A percentile compares a stretch with the other conserved stretches of the same genome.
Evolutionary conservation across 1,140 invertebrate species (phyloP).

Genomic region (Gyrodactylus bullatarudis): DNA sequence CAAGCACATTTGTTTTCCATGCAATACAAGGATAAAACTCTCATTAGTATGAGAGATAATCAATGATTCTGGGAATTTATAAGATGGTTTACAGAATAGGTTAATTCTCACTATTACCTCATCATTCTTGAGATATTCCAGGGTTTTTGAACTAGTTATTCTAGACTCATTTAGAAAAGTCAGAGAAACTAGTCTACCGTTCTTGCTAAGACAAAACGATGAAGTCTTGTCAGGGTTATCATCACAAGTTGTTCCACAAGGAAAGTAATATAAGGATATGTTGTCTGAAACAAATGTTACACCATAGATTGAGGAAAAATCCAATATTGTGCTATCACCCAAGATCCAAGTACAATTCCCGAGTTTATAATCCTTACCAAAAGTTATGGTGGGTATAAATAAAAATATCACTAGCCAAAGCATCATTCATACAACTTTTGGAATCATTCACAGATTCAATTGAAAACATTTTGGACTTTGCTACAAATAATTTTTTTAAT

Average conservation of each 20-base stretch:
- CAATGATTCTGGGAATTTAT: neutral
- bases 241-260: neutral
- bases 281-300: neutral
- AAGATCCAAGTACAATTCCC: neutral
- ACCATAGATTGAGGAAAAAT: neutral
- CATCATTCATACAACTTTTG: neutral
- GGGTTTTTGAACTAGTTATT: neutral
- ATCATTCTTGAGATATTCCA: neutral
- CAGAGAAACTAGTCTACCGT: neutral
- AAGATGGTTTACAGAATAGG: neutral
- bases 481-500: too few species aligned
- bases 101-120: neutral
- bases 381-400: neutral
- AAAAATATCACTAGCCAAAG: neutral
- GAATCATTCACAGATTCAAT: neutral
- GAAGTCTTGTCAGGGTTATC: neutral
- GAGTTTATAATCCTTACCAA: neutral
- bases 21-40: neutral
- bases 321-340: neutral
- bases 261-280: neutral
- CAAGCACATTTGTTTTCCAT: neutral
- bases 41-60: neutral
- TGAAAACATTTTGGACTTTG: neutral
- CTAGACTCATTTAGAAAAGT: neutral
- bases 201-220: neutral